Evolutionary conservation across 1,140 invertebrate species (phyloP).

Genomic region (Drosophila orosa): DNA sequence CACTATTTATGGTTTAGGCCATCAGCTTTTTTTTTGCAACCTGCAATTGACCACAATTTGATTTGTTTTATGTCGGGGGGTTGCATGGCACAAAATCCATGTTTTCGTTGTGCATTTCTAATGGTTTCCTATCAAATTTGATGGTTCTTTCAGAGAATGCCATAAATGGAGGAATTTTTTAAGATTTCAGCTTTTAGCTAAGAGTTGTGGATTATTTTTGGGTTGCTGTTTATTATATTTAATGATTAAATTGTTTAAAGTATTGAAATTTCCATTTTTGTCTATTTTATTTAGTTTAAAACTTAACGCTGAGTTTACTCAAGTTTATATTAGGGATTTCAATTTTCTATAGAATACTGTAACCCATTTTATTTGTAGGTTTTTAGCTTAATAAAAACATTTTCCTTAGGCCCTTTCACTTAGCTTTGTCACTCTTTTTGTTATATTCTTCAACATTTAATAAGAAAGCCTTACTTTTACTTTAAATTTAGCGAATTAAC

Average conservation of each 20-base stretch:
- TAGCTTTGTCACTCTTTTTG: neutral
- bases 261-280: neutral
- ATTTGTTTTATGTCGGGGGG: slow-evolving; percentile 25
- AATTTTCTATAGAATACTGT: neutral
- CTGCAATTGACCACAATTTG: slow-evolving; percentile 18
- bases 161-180: neutral
- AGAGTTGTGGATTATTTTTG: too few species aligned
- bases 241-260: neutral
- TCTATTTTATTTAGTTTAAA: neutral
- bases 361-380: neutral
- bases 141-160: neutral
- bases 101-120: slow-evolving; percentile 6
- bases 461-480: neutral
- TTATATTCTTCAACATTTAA: neutral
- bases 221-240: neutral
- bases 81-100: neutral
- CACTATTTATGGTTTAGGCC: slow-evolving; percentile 17
- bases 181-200: neutral
- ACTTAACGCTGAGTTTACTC: neutral
- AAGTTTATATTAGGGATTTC: neutral
- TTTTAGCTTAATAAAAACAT: too few species aligned
- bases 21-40: slow-evolving; percentile 11
- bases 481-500: neutral
- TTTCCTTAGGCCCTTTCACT: too few species aligned
- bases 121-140: slow-evolving; percentile 6